Base-by-base conservation (phyloP, 2,797 vertebrate species). In the Schizothorax lantsangensis region DNA sequence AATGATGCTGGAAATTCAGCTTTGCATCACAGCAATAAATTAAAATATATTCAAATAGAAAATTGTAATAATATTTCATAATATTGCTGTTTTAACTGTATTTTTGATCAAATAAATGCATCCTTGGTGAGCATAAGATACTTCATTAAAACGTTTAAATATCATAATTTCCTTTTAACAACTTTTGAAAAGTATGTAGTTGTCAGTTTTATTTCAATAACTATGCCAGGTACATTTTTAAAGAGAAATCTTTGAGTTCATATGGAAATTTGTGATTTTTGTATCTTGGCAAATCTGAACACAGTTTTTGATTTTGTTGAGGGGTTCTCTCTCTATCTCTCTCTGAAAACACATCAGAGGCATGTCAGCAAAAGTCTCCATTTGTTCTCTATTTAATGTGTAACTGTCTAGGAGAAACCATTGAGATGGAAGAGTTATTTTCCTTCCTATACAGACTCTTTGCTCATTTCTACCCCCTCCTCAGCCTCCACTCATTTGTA, bases 401-500 rank as follows among this genome's bases (percentile, higher is more conserved):
- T 79, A 45, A 77, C 49, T 79, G 64, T 79, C 64, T 85, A 15
- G 64, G 5, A 79, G 64, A 79, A 85, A 79, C 84, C 23, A 71
- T 11, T 71, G 47, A 57, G 38, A 85, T 79, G 40, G 21, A 79
- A 85, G 38, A 85, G 84, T 47, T 83, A 0, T 80, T 80, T 85
- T 47, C 11, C 77, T 78, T 68, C 43, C 45, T n/a, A 15, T 7
- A 40, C 30, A 43, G 54, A 73, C 36, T 80, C 54, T 66, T 64
- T 15, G 36, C 15, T 23, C 23, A 54, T 83, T 38, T 36, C 49
- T 68, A 9, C 73, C 77, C 62, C 57, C 59, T 54, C 75, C 72
- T 57, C 81, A 57, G 84, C 62, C 79, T 83, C 80, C 86, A 52
- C 84, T 87, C 86, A 86, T 83, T 85, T 68, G 88, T 54, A 74